Conservation (phyloP, 2,888 invertebrate species). For the Drosophila lutescens region DNA sequence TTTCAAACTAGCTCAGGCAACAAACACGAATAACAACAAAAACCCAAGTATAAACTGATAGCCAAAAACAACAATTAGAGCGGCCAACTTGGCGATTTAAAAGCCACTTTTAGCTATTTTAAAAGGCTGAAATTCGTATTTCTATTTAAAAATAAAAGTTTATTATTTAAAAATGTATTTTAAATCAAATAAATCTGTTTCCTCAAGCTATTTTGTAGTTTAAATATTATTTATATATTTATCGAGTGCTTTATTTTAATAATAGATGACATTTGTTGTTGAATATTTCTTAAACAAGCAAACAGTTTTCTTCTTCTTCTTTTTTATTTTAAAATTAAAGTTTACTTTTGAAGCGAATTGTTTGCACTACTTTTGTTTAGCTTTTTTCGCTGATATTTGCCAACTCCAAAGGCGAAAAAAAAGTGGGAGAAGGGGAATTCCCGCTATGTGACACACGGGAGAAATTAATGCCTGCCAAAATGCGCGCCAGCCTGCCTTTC, state of each 20-base stretch:
- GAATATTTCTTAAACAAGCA: background rate
- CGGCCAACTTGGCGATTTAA: background rate
- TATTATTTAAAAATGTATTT: background rate
- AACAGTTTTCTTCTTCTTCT: background rate
- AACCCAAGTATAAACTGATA: background rate
- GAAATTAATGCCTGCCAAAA: slow-evolving; percentile 75
- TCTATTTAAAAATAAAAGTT: background rate
- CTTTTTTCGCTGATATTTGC: background rate
- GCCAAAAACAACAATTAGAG: background rate
- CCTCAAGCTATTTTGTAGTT: too few relatives aligned
- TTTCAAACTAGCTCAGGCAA: background rate
- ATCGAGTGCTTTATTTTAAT: background rate
- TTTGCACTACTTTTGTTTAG: background rate
- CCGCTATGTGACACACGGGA: slow-evolving; percentile 72
- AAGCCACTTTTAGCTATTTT: background rate
- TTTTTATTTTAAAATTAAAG: background rate
- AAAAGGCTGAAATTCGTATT: background rate
- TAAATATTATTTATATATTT: too few relatives aligned
- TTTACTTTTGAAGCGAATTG: too few relatives aligned
- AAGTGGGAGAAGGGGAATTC: slow-evolving; percentile 37
- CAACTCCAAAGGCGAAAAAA: background rate
- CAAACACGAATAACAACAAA: slow-evolving; percentile 4
- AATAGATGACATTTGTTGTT: background rate
- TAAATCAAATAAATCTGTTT: background rate
- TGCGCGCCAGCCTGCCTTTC: slow-evolving; percentile 29